phyloP scores from a whole-genome alignment of 2,797 vertebrate species.

The Rhinogobio ventralis region DNA sequence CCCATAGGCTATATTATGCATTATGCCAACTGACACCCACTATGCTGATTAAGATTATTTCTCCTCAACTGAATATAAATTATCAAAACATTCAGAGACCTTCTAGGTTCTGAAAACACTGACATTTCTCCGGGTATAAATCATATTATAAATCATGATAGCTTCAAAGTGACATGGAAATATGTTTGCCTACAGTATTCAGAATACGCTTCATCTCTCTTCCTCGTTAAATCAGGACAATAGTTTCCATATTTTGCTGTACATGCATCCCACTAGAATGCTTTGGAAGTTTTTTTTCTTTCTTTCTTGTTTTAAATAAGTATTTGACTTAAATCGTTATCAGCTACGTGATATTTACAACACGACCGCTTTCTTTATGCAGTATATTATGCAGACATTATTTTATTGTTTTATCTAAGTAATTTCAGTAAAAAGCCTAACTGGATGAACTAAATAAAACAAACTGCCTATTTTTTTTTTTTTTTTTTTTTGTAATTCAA shows the following conservation, averaged over 20 bases:
- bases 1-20: not conserved
- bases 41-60: slow-evolving; percentile 11
- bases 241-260: slow-evolving; percentile 5
- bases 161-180: slow-evolving; percentile 12
- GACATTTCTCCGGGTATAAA: not conserved
- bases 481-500: not conserved
- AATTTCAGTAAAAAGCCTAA: not conserved
- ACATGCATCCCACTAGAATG: not conserved
- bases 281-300: not conserved
- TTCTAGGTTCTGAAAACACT: not conserved
- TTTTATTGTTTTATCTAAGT: not conserved
- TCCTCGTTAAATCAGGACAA: slow-evolving; percentile 2
- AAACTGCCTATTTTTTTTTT: no score
- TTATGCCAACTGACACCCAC: not conserved
- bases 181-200: not conserved
- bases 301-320: not conserved
- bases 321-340: not conserved
- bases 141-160: not conserved
- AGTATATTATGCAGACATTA: not conserved
- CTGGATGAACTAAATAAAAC: slow-evolving; percentile 6
- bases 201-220: not conserved
- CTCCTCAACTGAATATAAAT: not conserved
- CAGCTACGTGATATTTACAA: not conserved
- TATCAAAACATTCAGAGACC: not conserved
- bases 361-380: not conserved